A percentile compares a stretch with the other conserved stretches of the same genome.
phyloP scores from a whole-genome alignment of 2,888 invertebrate genomes.

The Vandiemenella viatica region DNA sequence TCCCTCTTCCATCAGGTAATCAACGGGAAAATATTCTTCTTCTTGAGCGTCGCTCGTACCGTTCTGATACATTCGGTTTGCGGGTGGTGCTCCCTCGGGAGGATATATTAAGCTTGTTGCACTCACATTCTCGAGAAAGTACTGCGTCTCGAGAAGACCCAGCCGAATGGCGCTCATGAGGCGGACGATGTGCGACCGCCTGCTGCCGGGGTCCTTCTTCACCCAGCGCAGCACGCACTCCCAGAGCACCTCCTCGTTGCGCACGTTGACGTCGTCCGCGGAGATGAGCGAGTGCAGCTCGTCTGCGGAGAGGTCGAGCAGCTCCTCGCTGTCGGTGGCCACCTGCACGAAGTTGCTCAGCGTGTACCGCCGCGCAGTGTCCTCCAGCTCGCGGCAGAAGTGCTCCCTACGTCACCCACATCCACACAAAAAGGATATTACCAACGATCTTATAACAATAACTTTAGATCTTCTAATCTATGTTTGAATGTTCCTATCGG shows the following conservation, averaged over 20 bases:
- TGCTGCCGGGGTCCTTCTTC: conserved; percentile 52
- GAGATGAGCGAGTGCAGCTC: conserved; percentile 63
- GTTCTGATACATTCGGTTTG: too few species aligned
- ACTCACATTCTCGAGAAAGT: conserved; percentile 80
- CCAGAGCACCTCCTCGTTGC: conserved; percentile 79
- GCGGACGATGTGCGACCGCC: conserved; percentile 59
- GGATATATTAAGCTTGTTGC: too few species aligned
- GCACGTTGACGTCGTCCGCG: conserved; percentile 72
- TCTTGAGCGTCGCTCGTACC: too few species aligned
- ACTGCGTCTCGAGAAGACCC: conserved; percentile 73
- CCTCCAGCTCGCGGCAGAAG: conserved; percentile 56
- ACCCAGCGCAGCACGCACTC: conserved; percentile 78
- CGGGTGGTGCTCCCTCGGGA: too few species aligned
- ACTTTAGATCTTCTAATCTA: too few species aligned
- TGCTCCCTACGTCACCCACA: conserved; percentile 42
- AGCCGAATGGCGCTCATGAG: conserved; percentile 68
- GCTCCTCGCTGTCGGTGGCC: conserved; percentile 55
- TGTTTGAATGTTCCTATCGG: too few species aligned
- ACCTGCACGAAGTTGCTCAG: conserved; percentile 61
- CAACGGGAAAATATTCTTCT: too few species aligned
- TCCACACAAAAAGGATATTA: too few species aligned
- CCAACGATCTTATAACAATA: too few species aligned
- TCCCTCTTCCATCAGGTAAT: too few species aligned
- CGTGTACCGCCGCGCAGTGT: conserved; percentile 50
- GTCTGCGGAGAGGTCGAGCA: conserved; percentile 51